These are phyloP conservation scores for Gambusia affinis DNA, from an alignment of 2,113 vertebrate genomes.

Conservation along the genomic window DNA sequence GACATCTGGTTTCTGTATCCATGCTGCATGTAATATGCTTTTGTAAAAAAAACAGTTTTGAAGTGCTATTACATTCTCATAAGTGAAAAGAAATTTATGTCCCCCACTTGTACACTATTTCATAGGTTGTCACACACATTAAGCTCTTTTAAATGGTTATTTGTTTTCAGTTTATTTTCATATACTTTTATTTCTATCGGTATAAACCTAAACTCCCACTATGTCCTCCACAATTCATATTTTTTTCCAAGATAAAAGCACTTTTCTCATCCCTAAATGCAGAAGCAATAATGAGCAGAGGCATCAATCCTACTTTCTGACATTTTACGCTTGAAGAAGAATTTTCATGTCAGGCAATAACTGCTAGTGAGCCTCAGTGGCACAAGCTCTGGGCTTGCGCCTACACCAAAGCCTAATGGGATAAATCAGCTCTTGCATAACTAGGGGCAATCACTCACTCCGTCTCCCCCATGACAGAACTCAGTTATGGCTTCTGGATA, in stretches of 20 bases:
- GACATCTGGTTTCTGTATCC: not conserved
- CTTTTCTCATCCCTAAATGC: slow-evolving; percentile 76
- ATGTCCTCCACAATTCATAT: slow-evolving; percentile 40
- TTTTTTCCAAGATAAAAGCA: slow-evolving; percentile 64
- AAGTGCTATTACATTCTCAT: not conserved
- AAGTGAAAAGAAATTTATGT: slow-evolving; percentile 2
- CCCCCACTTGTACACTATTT: slow-evolving; percentile 5
- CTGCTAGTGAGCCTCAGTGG: slow-evolving; percentile 65
- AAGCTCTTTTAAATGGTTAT: slow-evolving; percentile 20
- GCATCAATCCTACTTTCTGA: slow-evolving; percentile 81
- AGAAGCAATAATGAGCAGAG: slow-evolving; percentile 75
- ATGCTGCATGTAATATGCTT: not conserved
- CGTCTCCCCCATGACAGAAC: slow-evolving; percentile 80
- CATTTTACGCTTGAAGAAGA: slow-evolving; percentile 74
- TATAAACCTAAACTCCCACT: slow-evolving; percentile 38
- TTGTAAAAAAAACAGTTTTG: slow-evolving; percentile 1
- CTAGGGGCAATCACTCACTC: slow-evolving; percentile 80
- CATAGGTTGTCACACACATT: slow-evolving; percentile 1
- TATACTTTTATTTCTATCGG: slow-evolving; percentile 36
- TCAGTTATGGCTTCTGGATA: slow-evolving; percentile 80
- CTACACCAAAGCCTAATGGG: slow-evolving; percentile 77
- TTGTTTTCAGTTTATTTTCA: slow-evolving; percentile 26
- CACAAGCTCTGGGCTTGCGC: slow-evolving; percentile 70
- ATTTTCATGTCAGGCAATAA: slow-evolving; percentile 79
- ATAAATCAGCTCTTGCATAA: slow-evolving; percentile 80